These are phyloP conservation scores for Perca fluviatilis DNA, from an alignment of 2,113 vertebrate genomes.

Conservation along the genomic window DNA sequence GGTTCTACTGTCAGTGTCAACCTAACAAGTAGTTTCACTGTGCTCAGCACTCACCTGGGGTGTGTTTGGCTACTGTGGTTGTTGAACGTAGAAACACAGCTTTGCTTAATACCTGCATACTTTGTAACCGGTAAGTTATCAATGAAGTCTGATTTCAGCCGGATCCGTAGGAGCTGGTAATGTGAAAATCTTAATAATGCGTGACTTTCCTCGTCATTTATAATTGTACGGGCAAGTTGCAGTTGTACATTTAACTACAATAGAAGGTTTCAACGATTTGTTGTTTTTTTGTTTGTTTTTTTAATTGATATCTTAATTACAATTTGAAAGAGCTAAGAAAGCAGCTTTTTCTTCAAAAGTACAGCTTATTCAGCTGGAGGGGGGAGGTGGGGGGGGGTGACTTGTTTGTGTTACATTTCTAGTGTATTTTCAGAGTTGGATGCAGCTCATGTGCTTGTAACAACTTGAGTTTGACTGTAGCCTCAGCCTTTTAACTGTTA, in stretches of 20 bases:
- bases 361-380: conserved; percentile 17
- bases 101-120: background rate
- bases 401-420: background rate
- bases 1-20: conserved; percentile 29
- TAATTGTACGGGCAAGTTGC: background rate
- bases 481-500: background rate
- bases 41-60: background rate
- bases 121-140: background rate
- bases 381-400: too few species aligned
- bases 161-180: background rate
- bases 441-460: background rate
- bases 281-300: background rate
- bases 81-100: background rate
- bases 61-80: background rate
- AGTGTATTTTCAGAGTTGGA: background rate
- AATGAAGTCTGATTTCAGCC: background rate
- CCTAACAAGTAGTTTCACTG: conserved; percentile 10
- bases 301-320: background rate
- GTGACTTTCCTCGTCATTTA: background rate
- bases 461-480: background rate
- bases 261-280: background rate
- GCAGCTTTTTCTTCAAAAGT: conserved; percentile 21
- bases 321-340: conserved; percentile 13
- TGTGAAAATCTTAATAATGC: background rate
- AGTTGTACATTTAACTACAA: conserved; percentile 2